Percentiles rank a stretch among this genome's conserved stretches.
These are phyloP conservation scores for Acrocephalus kingi DNA, from an alignment of 2,113 vertebrate species.

Conservation along the genomic window DNA sequence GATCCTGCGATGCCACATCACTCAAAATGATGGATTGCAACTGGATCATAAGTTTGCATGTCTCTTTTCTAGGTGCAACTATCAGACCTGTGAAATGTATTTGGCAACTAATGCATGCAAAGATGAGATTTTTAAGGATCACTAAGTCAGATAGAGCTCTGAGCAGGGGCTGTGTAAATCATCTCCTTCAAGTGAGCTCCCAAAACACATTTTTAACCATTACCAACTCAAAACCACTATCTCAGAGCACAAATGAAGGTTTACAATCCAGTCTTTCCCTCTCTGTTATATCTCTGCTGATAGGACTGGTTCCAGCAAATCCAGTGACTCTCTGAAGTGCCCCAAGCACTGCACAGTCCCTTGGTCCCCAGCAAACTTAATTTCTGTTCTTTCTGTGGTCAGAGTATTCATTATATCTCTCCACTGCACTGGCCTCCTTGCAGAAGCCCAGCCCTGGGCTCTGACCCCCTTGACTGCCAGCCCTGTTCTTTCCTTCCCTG, in stretches of 20 bases:
- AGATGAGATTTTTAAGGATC: background rate
- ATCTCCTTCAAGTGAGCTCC: background rate
- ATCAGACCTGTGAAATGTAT: background rate
- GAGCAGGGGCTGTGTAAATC: background rate
- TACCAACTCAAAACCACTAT: background rate
- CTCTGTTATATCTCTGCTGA: background rate
- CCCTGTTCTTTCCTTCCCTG: background rate
- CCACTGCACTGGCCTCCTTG: background rate
- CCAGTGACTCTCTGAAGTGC: background rate
- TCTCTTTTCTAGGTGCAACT: background rate
- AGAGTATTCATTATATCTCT: background rate
- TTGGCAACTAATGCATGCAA: background rate
- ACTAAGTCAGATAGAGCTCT: background rate
- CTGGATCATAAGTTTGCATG: background rate
- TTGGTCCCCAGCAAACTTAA: fast-evolving
- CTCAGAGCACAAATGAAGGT: background rate
- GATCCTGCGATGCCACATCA: background rate
- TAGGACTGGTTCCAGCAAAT: background rate
- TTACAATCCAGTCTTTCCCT: background rate
- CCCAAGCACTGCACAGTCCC: background rate
- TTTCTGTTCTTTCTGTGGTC: background rate
- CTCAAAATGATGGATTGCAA: background rate
- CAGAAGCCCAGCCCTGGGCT: background rate
- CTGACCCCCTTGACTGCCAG: background rate
- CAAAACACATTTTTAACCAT: background rate